Evolutionary conservation across 2,797 vertebrate genomes (phyloP).

Genomic region (Centroberyx gerrardi): DNA sequence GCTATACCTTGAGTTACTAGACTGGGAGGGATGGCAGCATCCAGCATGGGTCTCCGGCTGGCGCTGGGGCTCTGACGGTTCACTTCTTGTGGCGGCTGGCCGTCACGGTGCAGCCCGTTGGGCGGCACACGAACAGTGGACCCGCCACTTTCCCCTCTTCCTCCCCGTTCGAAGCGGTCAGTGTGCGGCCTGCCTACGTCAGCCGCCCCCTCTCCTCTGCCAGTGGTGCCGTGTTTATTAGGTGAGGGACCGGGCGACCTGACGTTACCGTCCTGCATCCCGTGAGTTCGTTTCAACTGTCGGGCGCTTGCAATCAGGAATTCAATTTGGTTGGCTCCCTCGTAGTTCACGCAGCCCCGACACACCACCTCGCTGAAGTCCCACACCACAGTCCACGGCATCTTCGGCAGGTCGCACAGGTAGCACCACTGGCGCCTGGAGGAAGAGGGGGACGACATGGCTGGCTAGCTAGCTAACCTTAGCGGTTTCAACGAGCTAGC

Average conservation of each 20-base stretch:
- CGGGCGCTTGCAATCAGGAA: constrained; percentile 91
- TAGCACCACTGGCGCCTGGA: constrained; percentile 94
- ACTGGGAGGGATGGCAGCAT: constrained; percentile 86
- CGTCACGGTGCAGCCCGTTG: constrained; percentile 90
- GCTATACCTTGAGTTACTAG: constrained; percentile 86
- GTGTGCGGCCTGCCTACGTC: constrained; percentile 79
- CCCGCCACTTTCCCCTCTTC: constrained; percentile 79
- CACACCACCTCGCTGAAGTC: constrained; percentile 95
- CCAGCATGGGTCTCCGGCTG: constrained; percentile 85
- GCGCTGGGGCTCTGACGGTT: constrained; percentile 87
- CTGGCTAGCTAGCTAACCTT: constrained; percentile 49
- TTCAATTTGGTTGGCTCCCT: constrained; percentile 92
- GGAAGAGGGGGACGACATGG: constrained; percentile 87
- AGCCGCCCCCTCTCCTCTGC: constrained; percentile 60
- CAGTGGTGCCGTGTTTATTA: constrained; percentile 84
- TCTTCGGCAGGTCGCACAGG: constrained; percentile 94
- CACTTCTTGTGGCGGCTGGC: constrained; percentile 79
- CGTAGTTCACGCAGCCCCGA: constrained; percentile 94
- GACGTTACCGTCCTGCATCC: constrained; percentile 89
- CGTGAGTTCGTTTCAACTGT: constrained; percentile 89
- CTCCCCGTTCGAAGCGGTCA: constrained; percentile 79
- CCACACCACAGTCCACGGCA: constrained; percentile 95
- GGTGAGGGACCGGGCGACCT: constrained; percentile 89
- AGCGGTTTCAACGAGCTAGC: constrained; percentile 38
- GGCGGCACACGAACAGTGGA: constrained; percentile 84